Base-by-base conservation (phyloP, 1,140 invertebrate genomes). In the Pseudomyrmex cubaensis region DNA sequence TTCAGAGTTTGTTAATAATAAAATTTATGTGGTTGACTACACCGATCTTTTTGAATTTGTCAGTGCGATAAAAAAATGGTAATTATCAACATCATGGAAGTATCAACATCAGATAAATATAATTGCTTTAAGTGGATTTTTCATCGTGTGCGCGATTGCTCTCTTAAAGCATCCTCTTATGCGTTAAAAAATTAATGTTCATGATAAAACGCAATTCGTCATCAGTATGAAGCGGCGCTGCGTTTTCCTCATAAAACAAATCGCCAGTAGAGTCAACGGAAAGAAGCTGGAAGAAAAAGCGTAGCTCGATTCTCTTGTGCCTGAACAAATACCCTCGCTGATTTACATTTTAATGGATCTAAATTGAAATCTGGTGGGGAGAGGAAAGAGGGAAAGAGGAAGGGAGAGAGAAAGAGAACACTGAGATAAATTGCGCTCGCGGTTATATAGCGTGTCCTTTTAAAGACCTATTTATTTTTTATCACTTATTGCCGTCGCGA, bases 331-430 rank as follows among this genome's bases (percentile, higher is more conserved):
- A 87, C 59, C 83, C 61, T 48, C 44, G 76, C 73, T 89, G 85
- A 91, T 91, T 91, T 91, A 85, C 90, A 91, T 91, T 90, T 91
- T 91, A 91, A 91, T 91, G 86, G 90, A 91, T 91, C 90, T 91
- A 90, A 91, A 91, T 91, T 91, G 89, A 90, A 91, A 91, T 91
- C 90, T 90, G 84, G 84, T 84, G 57, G 63, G 76, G 57, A 22
- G 61, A 48, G 35, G 10, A 4, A 25, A 12, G 20, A 35, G 22
- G 57, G 59, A 76, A 57, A 22, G 57, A 35, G 66, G n/a, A 9
- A 4, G 25, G 10, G 13, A 35, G 35, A 35, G 5, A 35, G 35
- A 61, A 59, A 76, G 62, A 22, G 61, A 20, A 52, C 57, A 44
- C 57, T 64, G 75, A 86, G 87, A 91, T 90, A 89, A 91, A 91